These are phyloP conservation scores for Carduelis carduelis DNA, from an alignment of 2,797 vertebrate species.

Conservation along the genomic window DNA sequence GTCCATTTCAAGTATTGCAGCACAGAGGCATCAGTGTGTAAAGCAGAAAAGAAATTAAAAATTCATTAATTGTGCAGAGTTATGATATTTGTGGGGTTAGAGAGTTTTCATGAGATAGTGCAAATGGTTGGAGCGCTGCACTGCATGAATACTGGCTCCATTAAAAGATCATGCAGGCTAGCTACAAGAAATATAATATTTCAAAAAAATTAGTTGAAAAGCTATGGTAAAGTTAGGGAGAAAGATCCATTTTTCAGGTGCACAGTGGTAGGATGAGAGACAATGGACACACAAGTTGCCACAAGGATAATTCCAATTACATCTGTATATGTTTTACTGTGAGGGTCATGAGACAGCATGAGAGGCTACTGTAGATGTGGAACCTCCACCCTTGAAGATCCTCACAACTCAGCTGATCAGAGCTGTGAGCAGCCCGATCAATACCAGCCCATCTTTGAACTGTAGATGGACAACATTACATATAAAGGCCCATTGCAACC, in stretches of 20 bases:
- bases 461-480: not conserved
- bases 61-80: not conserved
- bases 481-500: not conserved
- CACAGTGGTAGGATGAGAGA: not conserved
- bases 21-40: not conserved
- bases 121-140: not conserved
- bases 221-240: not conserved
- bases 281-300: fast-evolving
- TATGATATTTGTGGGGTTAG: not conserved
- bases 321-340: not conserved
- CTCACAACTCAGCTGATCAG: not conserved
- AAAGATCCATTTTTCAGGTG: not conserved
- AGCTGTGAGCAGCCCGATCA: not conserved
- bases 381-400: not conserved
- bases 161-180: not conserved
- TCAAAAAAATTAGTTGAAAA: not conserved
- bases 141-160: not conserved
- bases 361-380: not conserved
- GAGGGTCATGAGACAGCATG: not conserved
- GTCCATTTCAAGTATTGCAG: not conserved
- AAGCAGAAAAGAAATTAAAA: not conserved
- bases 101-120: not conserved
- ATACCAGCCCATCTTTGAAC: not conserved
- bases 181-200: not conserved
- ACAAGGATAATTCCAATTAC: not conserved